Percentiles rank a stretch among this genome's conserved stretches.
phyloP scores from a whole-genome alignment of 2,888 invertebrate genomes.

The Smittia sp. region DNA sequence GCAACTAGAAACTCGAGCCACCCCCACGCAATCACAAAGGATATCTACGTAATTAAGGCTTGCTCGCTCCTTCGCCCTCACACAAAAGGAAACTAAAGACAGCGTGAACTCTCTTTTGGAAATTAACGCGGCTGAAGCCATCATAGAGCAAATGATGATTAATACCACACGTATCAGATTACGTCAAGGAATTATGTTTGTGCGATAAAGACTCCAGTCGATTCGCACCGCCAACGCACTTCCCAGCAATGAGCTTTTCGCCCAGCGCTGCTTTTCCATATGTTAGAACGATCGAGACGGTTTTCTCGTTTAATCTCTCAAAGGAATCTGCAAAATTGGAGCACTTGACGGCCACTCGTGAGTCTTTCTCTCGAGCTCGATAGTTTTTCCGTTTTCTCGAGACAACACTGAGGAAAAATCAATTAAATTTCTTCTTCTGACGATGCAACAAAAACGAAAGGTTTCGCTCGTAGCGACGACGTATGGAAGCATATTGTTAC shows the following conservation, averaged over 20 bases:
- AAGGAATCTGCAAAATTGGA: neutral
- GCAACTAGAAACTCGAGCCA: neutral
- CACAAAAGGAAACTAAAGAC: neutral
- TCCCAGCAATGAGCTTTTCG: neutral
- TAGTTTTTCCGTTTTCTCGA: neutral
- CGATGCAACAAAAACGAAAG: conserved; percentile 8
- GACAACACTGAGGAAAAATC: conserved; percentile 5
- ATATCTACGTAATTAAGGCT: neutral
- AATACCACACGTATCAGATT: neutral
- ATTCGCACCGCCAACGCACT: conserved; percentile 10
- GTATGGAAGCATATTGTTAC: neutral
- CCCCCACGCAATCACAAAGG: neutral
- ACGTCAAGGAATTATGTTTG: conserved; percentile 1
- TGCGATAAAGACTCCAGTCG: neutral
- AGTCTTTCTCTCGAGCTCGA: neutral
- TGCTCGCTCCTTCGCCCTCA: neutral
- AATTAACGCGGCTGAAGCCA: neutral
- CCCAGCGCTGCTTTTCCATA: neutral
- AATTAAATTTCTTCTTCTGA: conserved; percentile 14
- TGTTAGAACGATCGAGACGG: neutral
- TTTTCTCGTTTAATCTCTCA: neutral
- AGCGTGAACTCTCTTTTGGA: neutral
- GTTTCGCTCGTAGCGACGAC: neutral
- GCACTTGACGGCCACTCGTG: neutral
- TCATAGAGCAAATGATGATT: neutral